Base-by-base conservation (phyloP, 2,113 vertebrate genomes). In the Osmerus mordax region DNA sequence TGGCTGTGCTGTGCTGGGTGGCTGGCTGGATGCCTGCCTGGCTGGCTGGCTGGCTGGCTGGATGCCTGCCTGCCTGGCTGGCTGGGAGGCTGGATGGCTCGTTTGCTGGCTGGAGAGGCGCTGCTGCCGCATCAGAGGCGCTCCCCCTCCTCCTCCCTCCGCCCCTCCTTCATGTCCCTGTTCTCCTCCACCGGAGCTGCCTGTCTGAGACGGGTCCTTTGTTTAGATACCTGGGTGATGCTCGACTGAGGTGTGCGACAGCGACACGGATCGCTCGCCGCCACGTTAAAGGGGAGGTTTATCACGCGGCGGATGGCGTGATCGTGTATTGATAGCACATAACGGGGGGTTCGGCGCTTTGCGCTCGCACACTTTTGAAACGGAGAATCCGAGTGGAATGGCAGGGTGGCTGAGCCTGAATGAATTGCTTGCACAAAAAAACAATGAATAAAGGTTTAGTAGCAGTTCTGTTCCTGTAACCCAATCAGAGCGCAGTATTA, bases 201-300 rank as follows among this genome's bases (percentile, higher is more conserved):
- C 66, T 70, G 74, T 65, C 82, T 72, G 72, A 74, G 79, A 83
- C 78, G 65, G 72, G 78, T 81, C 82, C 77, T 83, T 86, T 86
- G 82, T 80, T 83, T 81, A 75, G 77, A 76, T 85, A 82, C 83
- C 83, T 87, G 81, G 79, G 72, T 84, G 75, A 78, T 71, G 71
- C 77, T 66, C 12, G 69, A 58, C 70, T 25, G 79, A 80, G 76
- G 59, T 79, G 68, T 73, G 66, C 71, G 73, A 70, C 74, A 7
- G 69, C 69, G 74, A 84, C 78, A 70, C 25, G 54, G 66, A 76
- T 84, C 76, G 82, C 62, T 15, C 59, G 21, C 54, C 16, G 54
- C 15, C 15, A n/a, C n/a, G 28, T 62, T 28, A 18, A 29, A 64
- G 18, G 29, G 60, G 70, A 62, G 66, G 77, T 62, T 58, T 13